These are phyloP conservation scores for Venustaconcha ellipsiformis DNA, from an alignment of 1,140 invertebrate species.

Conservation along the genomic window DNA sequence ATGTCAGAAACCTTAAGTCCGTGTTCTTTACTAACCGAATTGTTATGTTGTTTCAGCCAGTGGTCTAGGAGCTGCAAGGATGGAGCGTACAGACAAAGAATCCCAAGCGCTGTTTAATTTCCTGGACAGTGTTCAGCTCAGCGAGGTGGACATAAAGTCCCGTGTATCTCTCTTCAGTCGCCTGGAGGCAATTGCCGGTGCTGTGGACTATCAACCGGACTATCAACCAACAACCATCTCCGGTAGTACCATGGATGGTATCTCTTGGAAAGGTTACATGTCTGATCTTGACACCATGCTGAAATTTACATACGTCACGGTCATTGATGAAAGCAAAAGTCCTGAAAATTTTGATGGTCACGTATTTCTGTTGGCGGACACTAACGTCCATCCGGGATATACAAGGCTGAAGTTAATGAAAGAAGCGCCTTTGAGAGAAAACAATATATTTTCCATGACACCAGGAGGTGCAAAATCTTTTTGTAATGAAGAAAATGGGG, in stretches of 20 bases:
- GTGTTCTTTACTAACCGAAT: too few relatives aligned
- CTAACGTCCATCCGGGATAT: conserved; percentile 6
- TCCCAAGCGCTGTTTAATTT: not conserved
- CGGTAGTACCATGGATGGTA: conserved; percentile 10
- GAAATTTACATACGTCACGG: conserved; percentile 5
- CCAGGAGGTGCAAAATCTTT: conserved; percentile 9
- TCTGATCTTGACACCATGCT: conserved; percentile 14
- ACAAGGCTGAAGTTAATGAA: not conserved
- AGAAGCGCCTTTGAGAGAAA: conserved; percentile 8
- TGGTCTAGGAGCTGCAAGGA: not conserved
- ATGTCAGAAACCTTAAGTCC: too few relatives aligned
- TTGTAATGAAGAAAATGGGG: conserved; percentile 4
- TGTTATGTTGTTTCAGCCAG: too few relatives aligned
- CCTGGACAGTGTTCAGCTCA: conserved; percentile 1
- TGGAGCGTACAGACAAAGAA: not conserved
- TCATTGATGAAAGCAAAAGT: not conserved
- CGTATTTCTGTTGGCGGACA: not conserved
- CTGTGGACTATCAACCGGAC: conserved; percentile 17
- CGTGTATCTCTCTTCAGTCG: conserved; percentile 5
- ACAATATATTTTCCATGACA: conserved; percentile 12
- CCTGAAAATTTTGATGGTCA: not conserved
- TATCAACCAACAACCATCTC: conserved; percentile 10
- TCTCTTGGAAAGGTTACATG: conserved; percentile 18
- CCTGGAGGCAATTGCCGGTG: conserved; percentile 7
- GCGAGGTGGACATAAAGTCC: not conserved